Evolutionary conservation across 2,797 vertebrate species (phyloP).

Genomic region (Galagoides demidoff): DNA sequence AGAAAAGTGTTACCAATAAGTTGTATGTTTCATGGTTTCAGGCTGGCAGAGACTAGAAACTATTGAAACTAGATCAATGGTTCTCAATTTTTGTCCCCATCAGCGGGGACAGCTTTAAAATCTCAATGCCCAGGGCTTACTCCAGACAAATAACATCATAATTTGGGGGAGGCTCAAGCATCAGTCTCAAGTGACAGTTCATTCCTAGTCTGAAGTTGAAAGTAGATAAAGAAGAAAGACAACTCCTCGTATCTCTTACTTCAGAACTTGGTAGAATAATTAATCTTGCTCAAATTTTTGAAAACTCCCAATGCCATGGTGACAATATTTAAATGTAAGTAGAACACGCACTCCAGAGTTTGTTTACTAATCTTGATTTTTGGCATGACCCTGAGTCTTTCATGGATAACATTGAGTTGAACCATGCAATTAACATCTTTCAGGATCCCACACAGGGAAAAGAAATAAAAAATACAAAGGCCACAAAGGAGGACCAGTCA

Average conservation of each 20-base stretch:
- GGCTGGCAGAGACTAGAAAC: neutral
- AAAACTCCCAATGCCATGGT: slow-evolving; percentile 1
- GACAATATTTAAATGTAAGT: slow-evolving; percentile 1
- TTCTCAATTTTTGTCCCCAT: slow-evolving; percentile 21
- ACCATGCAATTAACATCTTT: slow-evolving; percentile 35
- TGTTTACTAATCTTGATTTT: slow-evolving; percentile 6
- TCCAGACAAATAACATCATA: neutral
- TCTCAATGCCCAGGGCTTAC: neutral
- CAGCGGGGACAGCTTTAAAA: neutral
- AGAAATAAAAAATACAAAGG: neutral
- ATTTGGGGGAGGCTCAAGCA: neutral
- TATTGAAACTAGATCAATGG: neutral
- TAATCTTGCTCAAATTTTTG: neutral
- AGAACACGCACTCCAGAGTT: slow-evolving; percentile 15
- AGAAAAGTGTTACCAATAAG: neutral
- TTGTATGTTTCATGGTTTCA: neutral
- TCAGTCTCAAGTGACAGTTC: neutral
- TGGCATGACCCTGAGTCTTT: neutral
- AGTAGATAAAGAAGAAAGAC: neutral
- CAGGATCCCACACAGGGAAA: neutral
- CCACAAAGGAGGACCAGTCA: neutral
- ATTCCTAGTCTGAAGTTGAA: neutral
- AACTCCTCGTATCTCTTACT: neutral
- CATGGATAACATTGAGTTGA: neutral
- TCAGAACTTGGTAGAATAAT: neutral